Percentiles rank a stretch among this genome's conserved stretches.
phyloP scores from a whole-genome alignment of 2,888 invertebrate species.

The Cryptocephalus moraei region DNA sequence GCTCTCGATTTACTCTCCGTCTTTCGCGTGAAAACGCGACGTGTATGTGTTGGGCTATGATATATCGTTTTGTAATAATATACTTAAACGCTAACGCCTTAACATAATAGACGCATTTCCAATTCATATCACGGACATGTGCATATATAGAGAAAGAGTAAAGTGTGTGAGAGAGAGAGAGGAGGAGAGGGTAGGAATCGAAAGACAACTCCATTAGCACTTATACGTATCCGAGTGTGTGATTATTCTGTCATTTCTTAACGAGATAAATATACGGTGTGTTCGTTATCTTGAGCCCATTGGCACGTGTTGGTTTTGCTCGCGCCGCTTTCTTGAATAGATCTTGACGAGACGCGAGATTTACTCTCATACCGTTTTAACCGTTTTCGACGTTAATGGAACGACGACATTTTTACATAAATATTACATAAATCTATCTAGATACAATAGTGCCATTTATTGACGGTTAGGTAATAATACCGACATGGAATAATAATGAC shows the following conservation, averaged over 20 bases:
- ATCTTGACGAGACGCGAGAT: no score
- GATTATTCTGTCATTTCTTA: slow-evolving; percentile 4
- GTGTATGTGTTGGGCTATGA: slow-evolving; percentile 11
- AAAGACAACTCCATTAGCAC: slow-evolving; percentile 26
- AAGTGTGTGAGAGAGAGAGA: no score
- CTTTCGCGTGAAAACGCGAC: slow-evolving; percentile 12
- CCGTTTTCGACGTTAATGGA: no score
- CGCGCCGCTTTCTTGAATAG: no score
- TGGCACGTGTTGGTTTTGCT: not conserved
- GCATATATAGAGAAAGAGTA: slow-evolving; percentile 1
- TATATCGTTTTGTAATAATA: slow-evolving; percentile 18
- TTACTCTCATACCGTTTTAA: no score
- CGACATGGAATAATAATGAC: no score
- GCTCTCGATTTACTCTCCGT: slow-evolving; percentile 8
- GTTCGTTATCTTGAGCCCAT: not conserved
- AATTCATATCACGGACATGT: slow-evolving; percentile 21
- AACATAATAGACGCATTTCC: slow-evolving; percentile 8
- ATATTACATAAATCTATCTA: no score
- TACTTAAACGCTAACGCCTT: not conserved
- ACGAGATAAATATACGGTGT: slow-evolving; percentile 2
- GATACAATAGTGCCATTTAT: no score
- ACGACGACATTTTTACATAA: no score
- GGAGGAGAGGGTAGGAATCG: slow-evolving; percentile 15
- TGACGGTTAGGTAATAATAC: no score
- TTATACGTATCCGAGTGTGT: not conserved